These are phyloP conservation scores for Tribolium madens DNA, from an alignment of 1,140 invertebrate species.

Conservation along the genomic window DNA sequence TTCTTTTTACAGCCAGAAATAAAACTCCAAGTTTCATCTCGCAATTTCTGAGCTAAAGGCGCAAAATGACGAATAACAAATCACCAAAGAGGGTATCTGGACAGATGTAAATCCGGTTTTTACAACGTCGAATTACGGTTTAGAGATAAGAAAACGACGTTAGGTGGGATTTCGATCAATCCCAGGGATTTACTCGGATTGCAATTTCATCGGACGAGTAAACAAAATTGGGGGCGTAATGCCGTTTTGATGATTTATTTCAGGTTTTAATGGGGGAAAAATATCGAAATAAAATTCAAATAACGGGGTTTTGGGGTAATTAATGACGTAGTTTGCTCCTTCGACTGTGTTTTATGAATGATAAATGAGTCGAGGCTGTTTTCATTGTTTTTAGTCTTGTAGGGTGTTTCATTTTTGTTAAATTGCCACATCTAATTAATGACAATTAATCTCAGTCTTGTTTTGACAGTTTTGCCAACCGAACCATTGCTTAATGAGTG, in stretches of 20 bases:
- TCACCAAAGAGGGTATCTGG: neutral
- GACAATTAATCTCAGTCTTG: no score
- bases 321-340: constrained; percentile 11
- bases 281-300: constrained; percentile 22
- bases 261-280: constrained; percentile 1
- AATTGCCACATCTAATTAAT: neutral
- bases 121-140: neutral
- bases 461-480: no score
- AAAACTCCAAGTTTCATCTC: neutral
- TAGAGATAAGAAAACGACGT: constrained; percentile 10
- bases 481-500: no score
- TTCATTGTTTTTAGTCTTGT: neutral
- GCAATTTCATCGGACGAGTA: neutral
- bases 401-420: no score
- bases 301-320: constrained; percentile 13
- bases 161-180: neutral
- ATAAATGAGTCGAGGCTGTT: neutral
- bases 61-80: constrained; percentile 7
- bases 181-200: neutral
- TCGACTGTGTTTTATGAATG: neutral
- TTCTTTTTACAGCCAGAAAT: neutral
- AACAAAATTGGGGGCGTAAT: neutral
- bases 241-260: neutral
- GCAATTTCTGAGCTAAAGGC: neutral
- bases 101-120: constrained; percentile 5